These are phyloP conservation scores for Amaurobius ferox DNA, from an alignment of 2,888 invertebrate species.

Conservation along the genomic window DNA sequence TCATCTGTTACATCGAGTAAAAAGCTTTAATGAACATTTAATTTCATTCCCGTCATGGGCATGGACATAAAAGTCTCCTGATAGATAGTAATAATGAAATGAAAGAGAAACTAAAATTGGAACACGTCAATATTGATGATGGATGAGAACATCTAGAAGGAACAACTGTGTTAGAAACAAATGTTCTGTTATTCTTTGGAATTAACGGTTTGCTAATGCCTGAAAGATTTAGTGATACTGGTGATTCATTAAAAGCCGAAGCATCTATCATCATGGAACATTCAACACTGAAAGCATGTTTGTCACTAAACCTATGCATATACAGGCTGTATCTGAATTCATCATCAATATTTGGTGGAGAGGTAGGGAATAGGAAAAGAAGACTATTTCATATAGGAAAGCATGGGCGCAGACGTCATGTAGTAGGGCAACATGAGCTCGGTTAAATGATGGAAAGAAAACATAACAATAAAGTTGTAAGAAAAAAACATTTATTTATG, in stretches of 20 bases:
- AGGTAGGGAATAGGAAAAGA: too few relatives aligned
- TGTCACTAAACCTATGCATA: too few relatives aligned
- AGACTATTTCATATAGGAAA: too few relatives aligned
- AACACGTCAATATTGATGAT: neutral
- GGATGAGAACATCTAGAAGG: neutral
- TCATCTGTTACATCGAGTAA: neutral
- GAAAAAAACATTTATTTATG: too few relatives aligned
- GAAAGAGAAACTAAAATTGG: neutral
- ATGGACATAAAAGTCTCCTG: neutral
- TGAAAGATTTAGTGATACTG: neutral
- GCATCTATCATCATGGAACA: too few relatives aligned
- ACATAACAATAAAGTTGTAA: too few relatives aligned
- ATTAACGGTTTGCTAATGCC: neutral
- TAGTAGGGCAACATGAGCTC: too few relatives aligned
- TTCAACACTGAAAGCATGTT: neutral
- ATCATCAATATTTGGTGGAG: too few relatives aligned
- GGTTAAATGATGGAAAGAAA: too few relatives aligned
- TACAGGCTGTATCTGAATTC: too few relatives aligned
- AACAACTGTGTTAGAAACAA: neutral
- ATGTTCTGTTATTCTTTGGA: neutral
- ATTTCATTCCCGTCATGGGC: neutral
- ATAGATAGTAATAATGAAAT: neutral
- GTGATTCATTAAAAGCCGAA: too few relatives aligned
- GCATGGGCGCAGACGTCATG: too few relatives aligned
- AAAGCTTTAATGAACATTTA: constrained; percentile 16